Base-by-base conservation (phyloP, 2,888 invertebrate genomes). In the Lepetodrilus schrolli region DNA sequence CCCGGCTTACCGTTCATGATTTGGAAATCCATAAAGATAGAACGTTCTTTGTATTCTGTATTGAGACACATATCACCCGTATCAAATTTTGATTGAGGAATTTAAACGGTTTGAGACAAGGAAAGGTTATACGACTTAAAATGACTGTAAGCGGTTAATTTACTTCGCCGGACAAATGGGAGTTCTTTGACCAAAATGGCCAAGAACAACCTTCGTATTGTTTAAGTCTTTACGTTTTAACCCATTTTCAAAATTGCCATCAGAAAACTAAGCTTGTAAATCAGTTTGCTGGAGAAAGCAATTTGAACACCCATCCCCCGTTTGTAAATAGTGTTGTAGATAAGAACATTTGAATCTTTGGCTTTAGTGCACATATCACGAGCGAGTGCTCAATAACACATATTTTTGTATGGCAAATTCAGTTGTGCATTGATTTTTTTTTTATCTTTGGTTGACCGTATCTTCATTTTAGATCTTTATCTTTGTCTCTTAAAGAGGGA, bases 11-110 rank as follows among this genome's bases (percentile, higher is more conserved):
- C 68, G 68, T 43, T 30, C 68, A 68, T 30, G 21, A 21, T 68
- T 66, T 43, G n/a, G 68, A 68, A 68, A 68, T 68, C 68, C 68
- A 68, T 68, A 47, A 38, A 68, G 47, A 34, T 21, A 66, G 37
- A 26, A 21, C 36, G 66, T 38, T 37, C 37, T 66, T 36, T 37
- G 20, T 37, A 38, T 37, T 20, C 38, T 30, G 37, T 21, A 37
- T 37, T 21, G 38, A 66, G 20, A 66, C 21, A 30, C 68, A 68
- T 38, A 43, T 68, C 68, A 47, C 23, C 13, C 17, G 34, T 23
- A 58, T 58, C 58, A 34, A 58, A 58, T 58, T 58, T 58, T 58
- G 58, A 58, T 58, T 30, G 26, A 30, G 26, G 58, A 58, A 30
- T 58, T 30, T 17, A 58, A 58, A 58, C 58, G 17, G 58, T 17